Percentiles rank a stretch among this genome's conserved stretches.
Conservation (phyloP, 2,797 vertebrate species). For the Valencia hispanica region DNA sequence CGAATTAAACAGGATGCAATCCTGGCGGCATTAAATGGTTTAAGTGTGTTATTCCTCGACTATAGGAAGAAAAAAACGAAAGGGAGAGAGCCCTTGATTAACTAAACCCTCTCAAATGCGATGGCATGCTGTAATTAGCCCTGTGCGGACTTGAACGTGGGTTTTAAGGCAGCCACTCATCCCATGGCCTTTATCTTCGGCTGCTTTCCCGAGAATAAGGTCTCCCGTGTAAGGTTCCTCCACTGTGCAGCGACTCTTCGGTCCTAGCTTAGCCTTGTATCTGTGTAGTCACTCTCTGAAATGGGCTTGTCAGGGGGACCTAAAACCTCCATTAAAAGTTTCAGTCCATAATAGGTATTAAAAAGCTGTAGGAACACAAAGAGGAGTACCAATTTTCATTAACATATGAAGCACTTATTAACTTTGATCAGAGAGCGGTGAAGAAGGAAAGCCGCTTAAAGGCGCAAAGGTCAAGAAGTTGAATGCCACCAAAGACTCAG, state of each 20-base stretch:
- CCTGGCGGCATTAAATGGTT: constrained; percentile 84
- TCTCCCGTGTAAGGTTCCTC: constrained; percentile 83
- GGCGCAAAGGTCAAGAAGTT: constrained; percentile 86
- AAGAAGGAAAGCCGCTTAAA: constrained; percentile 88
- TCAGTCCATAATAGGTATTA: constrained; percentile 88
- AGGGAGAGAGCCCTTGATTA: constrained; percentile 82
- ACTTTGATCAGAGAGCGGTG: constrained; percentile 85
- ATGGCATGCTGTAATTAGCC: constrained; percentile 85
- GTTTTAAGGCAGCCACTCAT: constrained; percentile 87
- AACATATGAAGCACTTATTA: constrained; percentile 88
- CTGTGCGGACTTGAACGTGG: constrained; percentile 78
- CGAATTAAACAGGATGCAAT: constrained; percentile 82
- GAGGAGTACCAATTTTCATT: constrained; percentile 86
- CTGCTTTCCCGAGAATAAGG: constrained; percentile 82
- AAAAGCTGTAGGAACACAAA: constrained; percentile 87
- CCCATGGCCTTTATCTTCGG: constrained; percentile 85
- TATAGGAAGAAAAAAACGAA: constrained; percentile 72
- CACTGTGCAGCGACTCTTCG: constrained; percentile 78
- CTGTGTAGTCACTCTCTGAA: constrained; percentile 83
- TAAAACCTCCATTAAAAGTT: constrained; percentile 90
- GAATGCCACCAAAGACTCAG: constrained; percentile 81
- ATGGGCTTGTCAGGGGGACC: constrained; percentile 86
- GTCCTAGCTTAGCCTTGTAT: constrained; percentile 86
- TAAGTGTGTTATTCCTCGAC: constrained; percentile 85
- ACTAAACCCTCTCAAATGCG: constrained; percentile 87